Percentiles rank a stretch among this genome's conserved stretches.
These are phyloP conservation scores for Junonia oenone DNA, from an alignment of 2,888 invertebrate genomes.

Conservation along the genomic window DNA sequence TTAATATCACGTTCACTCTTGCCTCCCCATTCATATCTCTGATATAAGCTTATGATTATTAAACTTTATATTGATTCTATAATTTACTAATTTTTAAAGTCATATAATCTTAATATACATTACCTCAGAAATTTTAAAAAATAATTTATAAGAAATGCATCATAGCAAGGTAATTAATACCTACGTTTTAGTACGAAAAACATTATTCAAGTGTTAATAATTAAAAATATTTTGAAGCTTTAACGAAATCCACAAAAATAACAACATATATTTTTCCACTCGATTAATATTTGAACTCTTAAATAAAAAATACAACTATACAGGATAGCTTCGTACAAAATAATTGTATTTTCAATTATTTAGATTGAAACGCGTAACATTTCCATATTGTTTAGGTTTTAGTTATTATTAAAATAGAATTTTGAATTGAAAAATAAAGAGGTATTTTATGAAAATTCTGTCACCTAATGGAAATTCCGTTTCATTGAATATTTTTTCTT, in stretches of 20 bases:
- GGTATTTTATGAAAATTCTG: background rate
- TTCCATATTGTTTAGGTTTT: background rate
- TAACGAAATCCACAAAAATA: background rate
- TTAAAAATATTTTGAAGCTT: background rate
- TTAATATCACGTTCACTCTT: slow-evolving; percentile 24
- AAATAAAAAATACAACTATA: background rate
- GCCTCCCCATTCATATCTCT: slow-evolving; percentile 22
- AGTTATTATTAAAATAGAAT: background rate
- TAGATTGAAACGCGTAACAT: background rate
- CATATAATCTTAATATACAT: too few species aligned
- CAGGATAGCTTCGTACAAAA: background rate
- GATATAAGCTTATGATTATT: slow-evolving; percentile 5
- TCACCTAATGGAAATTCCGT: too few species aligned
- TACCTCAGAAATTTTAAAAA: too few species aligned
- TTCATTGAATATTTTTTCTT: too few species aligned
- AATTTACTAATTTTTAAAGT: too few species aligned
- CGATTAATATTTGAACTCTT: background rate
- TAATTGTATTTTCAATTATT: background rate
- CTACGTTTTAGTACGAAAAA: too few species aligned
- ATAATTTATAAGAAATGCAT: too few species aligned
- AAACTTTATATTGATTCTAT: background rate
- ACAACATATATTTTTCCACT: background rate
- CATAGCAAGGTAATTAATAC: too few species aligned
- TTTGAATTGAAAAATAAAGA: background rate
- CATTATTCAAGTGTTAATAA: too few species aligned